These are phyloP conservation scores for Melanotus villosus DNA, from an alignment of 2,888 invertebrate species.

Conservation along the genomic window DNA sequence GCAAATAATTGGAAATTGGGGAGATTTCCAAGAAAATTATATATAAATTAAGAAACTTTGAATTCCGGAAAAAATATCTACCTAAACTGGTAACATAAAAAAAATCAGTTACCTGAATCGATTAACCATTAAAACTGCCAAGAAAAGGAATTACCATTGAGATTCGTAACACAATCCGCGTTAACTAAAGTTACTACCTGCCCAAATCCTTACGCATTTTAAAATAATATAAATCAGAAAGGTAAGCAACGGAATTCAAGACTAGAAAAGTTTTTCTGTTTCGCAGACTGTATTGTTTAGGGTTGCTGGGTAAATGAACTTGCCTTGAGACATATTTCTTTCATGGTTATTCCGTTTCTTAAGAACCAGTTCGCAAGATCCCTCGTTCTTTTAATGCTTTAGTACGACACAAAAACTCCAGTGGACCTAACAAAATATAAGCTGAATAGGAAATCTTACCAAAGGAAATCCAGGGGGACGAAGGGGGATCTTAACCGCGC, in stretches of 20 bases:
- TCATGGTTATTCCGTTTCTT: slow-evolving; percentile 57
- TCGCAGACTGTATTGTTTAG: slow-evolving; percentile 63
- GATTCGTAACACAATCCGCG: too few relatives aligned
- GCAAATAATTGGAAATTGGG: too few relatives aligned
- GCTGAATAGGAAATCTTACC: slow-evolving; percentile 47
- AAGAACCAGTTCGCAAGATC: slow-evolving; percentile 60
- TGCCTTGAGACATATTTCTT: slow-evolving; percentile 54
- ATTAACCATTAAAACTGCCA: too few relatives aligned
- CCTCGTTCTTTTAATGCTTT: slow-evolving; percentile 57
- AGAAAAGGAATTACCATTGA: too few relatives aligned
- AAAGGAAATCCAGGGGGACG: slow-evolving; percentile 54
- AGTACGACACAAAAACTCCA: slow-evolving; percentile 54
- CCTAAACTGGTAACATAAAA: too few relatives aligned
- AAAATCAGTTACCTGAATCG: too few relatives aligned
- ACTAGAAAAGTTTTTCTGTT: slow-evolving; percentile 44
- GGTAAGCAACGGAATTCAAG: slow-evolving; percentile 43
- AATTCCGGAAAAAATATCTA: too few relatives aligned
- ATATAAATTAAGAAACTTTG: too few relatives aligned
- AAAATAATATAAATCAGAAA: slow-evolving; percentile 45
- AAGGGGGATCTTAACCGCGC: slow-evolving; percentile 52
- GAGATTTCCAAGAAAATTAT: too few relatives aligned
- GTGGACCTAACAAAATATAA: slow-evolving; percentile 53
- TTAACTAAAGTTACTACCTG: too few relatives aligned
- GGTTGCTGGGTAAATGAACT: slow-evolving; percentile 53
- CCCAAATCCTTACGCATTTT: too few relatives aligned